Evolutionary conservation across 2,113 vertebrate genomes (phyloP).

Genomic region (Tychaedon coryphoeus): DNA sequence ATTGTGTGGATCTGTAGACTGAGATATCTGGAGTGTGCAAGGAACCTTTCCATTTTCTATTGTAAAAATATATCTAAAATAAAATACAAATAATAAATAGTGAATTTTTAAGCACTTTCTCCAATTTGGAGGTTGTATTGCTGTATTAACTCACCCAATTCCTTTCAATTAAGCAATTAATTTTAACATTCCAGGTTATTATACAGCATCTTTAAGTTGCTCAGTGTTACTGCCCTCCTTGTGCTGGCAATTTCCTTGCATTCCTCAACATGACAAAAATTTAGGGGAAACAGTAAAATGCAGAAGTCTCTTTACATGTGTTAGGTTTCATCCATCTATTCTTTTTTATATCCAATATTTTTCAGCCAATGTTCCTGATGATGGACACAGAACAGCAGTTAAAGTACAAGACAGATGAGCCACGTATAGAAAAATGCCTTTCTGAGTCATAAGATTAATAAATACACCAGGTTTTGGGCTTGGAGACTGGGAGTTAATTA

Average conservation of each 20-base stretch:
- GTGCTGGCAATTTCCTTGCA: not conserved
- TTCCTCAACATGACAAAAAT: not conserved
- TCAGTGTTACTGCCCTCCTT: not conserved
- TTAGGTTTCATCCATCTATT: not conserved
- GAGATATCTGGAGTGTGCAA: not conserved
- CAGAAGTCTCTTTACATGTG: not conserved
- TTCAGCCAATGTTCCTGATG: not conserved
- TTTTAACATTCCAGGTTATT: constrained; percentile 11
- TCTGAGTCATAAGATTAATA: not conserved
- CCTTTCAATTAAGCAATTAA: not conserved
- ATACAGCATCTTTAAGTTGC: not conserved
- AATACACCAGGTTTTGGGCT: not conserved
- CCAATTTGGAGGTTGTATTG: not conserved
- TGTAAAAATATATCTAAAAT: not conserved
- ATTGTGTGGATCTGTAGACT: not conserved
- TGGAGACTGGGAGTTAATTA: not conserved
- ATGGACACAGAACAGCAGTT: not conserved
- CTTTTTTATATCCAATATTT: not conserved
- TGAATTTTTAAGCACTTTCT: not conserved
- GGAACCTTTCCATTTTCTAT: not conserved
- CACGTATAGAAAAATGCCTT: not conserved
- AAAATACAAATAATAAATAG: not conserved
- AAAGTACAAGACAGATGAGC: not conserved
- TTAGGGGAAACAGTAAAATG: not conserved
- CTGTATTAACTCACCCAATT: not conserved